phyloP scores from a whole-genome alignment of 2,888 invertebrate species.

The Archaeoteleia sp. region DNA sequence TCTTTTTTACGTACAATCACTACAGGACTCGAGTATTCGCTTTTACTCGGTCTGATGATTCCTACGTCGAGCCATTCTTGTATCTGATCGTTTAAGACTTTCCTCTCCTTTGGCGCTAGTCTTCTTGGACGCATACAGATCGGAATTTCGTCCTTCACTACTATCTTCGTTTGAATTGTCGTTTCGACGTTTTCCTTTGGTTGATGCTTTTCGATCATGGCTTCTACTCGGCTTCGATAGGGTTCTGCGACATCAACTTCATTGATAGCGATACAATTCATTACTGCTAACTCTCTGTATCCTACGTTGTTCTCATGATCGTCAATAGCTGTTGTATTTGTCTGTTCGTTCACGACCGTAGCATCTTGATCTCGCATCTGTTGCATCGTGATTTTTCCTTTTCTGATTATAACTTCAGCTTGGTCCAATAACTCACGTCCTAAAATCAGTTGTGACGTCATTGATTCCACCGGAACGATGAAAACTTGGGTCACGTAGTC shows the following conservation, averaged over 20 bases:
- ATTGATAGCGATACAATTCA: too few species aligned
- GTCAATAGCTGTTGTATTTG: too few species aligned
- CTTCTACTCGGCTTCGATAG: slow-evolving; percentile 6
- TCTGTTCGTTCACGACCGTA: too few species aligned
- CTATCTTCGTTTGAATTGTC: slow-evolving; percentile 55
- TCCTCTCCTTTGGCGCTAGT: slow-evolving; percentile 51
- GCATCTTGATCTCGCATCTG: too few species aligned
- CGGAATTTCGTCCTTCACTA: slow-evolving; percentile 58
- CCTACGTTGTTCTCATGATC: too few species aligned
- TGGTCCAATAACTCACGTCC: slow-evolving; percentile 23
- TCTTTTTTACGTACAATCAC: slow-evolving; percentile 4
- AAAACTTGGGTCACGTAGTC: slow-evolving; percentile 17
- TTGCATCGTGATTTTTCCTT: slow-evolving; percentile 11
- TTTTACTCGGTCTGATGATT: slow-evolving; percentile 57
- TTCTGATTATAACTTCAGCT: slow-evolving; percentile 17
- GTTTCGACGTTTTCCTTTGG: too few species aligned
- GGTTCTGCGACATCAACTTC: too few species aligned
- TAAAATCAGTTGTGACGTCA: slow-evolving; percentile 16
- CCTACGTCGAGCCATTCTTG: slow-evolving; percentile 60
- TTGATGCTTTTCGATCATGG: too few species aligned
- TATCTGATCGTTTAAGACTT: slow-evolving; percentile 59
- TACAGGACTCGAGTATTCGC: slow-evolving; percentile 62
- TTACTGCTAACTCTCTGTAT: too few species aligned
- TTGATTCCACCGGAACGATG: slow-evolving; percentile 11
- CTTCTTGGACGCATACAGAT: slow-evolving; percentile 53